These are phyloP conservation scores for Chrysocyon brachyurus DNA, from an alignment of 2,797 vertebrate species.

Conservation along the genomic window DNA sequence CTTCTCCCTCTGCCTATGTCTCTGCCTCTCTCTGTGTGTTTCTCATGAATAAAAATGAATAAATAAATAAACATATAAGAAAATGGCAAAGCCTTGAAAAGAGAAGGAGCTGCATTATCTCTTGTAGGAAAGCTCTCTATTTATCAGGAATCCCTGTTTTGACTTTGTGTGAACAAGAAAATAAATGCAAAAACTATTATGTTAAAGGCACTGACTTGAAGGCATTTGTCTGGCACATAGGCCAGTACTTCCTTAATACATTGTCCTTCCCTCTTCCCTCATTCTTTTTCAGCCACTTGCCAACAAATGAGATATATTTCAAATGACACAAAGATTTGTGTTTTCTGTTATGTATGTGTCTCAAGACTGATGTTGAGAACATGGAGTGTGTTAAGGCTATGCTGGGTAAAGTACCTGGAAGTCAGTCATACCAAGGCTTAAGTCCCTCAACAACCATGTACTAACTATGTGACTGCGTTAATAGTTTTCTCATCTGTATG, in stretches of 20 bases:
- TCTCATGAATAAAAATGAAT: no score
- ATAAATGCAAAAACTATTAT: not conserved
- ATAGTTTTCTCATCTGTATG: not conserved
- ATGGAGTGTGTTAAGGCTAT: not conserved
- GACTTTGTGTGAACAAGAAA: not conserved
- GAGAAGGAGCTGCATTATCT: not conserved
- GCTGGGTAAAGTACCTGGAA: not conserved
- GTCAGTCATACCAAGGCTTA: not conserved
- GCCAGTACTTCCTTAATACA: not conserved
- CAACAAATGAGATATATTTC: not conserved
- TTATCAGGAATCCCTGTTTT: constrained; percentile 38
- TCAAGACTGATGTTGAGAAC: not conserved
- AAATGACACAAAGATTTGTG: not conserved
- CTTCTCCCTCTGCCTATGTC: no score
- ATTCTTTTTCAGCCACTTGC: not conserved
- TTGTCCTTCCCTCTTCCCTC: not conserved
- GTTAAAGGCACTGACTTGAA: not conserved
- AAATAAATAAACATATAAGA: not conserved
- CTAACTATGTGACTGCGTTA: not conserved
- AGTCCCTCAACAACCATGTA: not conserved
- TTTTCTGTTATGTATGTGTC: not conserved
- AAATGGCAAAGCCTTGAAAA: not conserved
- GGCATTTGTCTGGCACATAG: not conserved
- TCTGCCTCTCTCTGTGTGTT: no score
- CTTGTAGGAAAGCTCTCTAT: not conserved